A percentile compares a stretch with the other conserved stretches of the same genome.
These are phyloP conservation scores for Eledone cirrhosa DNA, from an alignment of 2,888 invertebrate species.

Conservation along the genomic window DNA sequence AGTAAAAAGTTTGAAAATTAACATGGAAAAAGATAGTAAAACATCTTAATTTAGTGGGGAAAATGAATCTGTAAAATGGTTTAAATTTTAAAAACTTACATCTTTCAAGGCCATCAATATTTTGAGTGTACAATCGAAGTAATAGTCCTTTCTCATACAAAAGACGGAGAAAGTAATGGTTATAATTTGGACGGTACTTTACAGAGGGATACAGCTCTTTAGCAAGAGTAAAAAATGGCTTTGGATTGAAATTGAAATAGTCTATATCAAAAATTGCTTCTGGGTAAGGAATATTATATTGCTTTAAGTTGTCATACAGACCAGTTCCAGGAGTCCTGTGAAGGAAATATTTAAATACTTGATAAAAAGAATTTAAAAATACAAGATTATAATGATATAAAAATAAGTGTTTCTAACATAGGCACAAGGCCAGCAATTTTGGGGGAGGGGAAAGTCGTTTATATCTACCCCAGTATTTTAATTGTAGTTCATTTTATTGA, in stretches of 20 bases:
- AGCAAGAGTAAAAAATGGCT: constrained; percentile 67
- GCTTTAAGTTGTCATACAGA: constrained; percentile 67
- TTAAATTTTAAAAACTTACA: constrained; percentile 51
- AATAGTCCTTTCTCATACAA: constrained; percentile 66
- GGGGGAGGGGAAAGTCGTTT: too few relatives aligned
- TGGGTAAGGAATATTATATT: constrained; percentile 67
- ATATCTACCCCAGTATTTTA: too few relatives aligned
- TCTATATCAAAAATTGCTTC: constrained; percentile 69
- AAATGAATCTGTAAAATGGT: too few relatives aligned
- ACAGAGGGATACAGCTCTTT: constrained; percentile 67
- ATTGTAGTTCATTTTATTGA: too few relatives aligned
- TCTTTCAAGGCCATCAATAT: constrained; percentile 68
- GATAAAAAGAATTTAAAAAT: background rate
- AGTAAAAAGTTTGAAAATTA: too few relatives aligned
- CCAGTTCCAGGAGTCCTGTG: constrained; percentile 67
- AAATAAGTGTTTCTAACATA: too few relatives aligned
- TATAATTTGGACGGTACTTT: constrained; percentile 67
- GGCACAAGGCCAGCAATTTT: too few relatives aligned
- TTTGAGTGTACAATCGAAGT: constrained; percentile 68
- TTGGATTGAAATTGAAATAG: constrained; percentile 66
- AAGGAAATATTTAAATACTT: constrained; percentile 15
- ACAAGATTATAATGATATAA: too few relatives aligned
- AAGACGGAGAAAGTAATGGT: constrained; percentile 67
- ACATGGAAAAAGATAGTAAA: too few relatives aligned
- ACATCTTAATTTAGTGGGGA: too few relatives aligned